Conservation (phyloP, 2,113 vertebrate genomes). For the Porphyrio hochstetteri region DNA sequence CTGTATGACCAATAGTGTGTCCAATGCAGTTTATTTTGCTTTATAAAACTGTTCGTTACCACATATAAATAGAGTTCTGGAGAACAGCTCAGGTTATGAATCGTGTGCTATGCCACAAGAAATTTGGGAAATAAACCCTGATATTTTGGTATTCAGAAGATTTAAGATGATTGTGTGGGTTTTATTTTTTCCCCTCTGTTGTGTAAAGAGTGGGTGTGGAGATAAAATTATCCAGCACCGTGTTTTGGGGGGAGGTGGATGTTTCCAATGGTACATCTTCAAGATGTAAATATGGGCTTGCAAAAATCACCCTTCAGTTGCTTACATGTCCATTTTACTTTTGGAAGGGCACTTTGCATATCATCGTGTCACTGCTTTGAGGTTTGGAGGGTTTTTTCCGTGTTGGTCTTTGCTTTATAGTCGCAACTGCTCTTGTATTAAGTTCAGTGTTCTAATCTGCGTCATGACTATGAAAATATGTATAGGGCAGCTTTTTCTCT, state of each 20-base stretch:
- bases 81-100: neutral
- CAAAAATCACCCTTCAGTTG: neutral
- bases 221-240: neutral
- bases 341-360: neutral
- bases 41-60: neutral
- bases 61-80: neutral
- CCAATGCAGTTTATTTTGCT: neutral
- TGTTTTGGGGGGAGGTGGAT: fast-evolving
- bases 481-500: neutral
- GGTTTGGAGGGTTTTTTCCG: fast-evolving
- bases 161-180: neutral
- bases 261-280: neutral
- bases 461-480: neutral
- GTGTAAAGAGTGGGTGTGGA: neutral
- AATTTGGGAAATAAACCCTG: neutral
- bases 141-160: neutral
- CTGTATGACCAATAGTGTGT: neutral
- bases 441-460: neutral
- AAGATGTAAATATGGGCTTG: neutral
- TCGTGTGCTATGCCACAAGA: neutral
- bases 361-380: neutral
- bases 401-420: neutral
- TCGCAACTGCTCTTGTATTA: neutral
- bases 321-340: neutral
- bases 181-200: neutral